Evolutionary conservation across 2,888 invertebrate genomes (phyloP).

Genomic region (Ariolimax columbianus): DNA sequence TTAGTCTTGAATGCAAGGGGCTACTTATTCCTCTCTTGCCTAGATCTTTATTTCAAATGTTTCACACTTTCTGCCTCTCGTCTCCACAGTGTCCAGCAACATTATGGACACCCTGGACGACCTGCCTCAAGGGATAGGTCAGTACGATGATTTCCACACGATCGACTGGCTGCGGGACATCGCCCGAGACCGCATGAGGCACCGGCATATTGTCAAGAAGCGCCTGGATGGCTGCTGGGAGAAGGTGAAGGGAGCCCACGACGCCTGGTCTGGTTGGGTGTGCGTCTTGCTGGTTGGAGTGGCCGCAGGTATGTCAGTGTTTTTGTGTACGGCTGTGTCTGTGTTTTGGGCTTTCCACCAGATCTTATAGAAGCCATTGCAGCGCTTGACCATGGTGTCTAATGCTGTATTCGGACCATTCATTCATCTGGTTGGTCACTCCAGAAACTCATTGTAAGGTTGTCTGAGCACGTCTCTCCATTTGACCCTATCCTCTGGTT

Average conservation of each 20-base stretch:
- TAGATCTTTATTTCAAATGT: background rate
- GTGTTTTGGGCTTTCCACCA: no score
- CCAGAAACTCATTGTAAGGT: no score
- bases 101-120: constrained; percentile 77
- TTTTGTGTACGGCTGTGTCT: background rate
- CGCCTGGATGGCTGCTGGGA: constrained; percentile 91
- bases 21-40: background rate
- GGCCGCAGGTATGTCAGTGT: constrained; percentile 84
- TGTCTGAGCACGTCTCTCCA: no score
- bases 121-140: constrained; percentile 77
- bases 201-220: constrained; percentile 89
- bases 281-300: constrained; percentile 98
- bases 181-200: constrained; percentile 97
- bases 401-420: background rate
- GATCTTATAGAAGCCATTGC: no score
- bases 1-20: background rate
- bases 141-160: constrained; percentile 99
- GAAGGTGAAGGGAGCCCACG: constrained; percentile 94
- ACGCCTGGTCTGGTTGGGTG: constrained; percentile 99
- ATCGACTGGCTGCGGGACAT: constrained; percentile 99
- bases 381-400: background rate
- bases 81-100: constrained; percentile 73
- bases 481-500: no score
- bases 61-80: constrained; percentile 15
- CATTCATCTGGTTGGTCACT: background rate